Evolutionary conservation across 1,140 invertebrate genomes (phyloP).

Genomic region (Panagrolaimus sp.): DNA sequence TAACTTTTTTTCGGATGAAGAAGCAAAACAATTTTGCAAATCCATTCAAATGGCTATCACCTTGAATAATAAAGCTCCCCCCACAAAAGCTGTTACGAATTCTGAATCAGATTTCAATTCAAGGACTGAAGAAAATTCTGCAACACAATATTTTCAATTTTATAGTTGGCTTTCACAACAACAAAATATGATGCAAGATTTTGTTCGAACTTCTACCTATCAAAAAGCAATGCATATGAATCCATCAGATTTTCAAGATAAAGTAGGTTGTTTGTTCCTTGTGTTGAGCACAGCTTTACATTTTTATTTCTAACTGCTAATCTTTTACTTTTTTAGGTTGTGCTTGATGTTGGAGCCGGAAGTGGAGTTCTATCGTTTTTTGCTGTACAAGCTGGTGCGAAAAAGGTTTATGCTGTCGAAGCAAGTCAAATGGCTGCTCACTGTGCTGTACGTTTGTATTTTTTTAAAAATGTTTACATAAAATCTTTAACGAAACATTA

Average conservation of each 20-base stretch:
- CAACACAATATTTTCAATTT: constrained; percentile 67
- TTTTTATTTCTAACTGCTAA: background rate
- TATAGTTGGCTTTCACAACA: constrained; percentile 98
- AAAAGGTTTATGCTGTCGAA: constrained; percentile 94
- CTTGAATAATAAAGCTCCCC: background rate
- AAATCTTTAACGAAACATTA: constrained; percentile 24
- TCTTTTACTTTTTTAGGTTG: constrained; percentile 69
- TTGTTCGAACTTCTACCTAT: constrained; percentile 94
- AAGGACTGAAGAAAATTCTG: constrained; percentile 41
- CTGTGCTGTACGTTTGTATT: constrained; percentile 69
- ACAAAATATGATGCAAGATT: constrained; percentile 99
- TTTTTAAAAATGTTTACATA: background rate
- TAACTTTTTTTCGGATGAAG: background rate
- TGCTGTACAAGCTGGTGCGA: constrained; percentile 90
- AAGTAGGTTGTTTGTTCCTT: constrained; percentile 59
- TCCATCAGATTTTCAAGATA: constrained; percentile 77
- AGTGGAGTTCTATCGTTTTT: constrained; percentile 98
- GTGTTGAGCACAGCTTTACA: constrained; percentile 5
- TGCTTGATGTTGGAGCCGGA: constrained; percentile 92
- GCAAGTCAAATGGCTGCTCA: constrained; percentile 96
- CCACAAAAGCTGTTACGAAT: background rate
- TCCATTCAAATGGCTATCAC: background rate
- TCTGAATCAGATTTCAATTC: constrained; percentile 33
- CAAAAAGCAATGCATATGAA: constrained; percentile 92
- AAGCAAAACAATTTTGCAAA: constrained; percentile 1